Base-by-base conservation (phyloP, 1,140 invertebrate species). In the Ephestia elutella region DNA sequence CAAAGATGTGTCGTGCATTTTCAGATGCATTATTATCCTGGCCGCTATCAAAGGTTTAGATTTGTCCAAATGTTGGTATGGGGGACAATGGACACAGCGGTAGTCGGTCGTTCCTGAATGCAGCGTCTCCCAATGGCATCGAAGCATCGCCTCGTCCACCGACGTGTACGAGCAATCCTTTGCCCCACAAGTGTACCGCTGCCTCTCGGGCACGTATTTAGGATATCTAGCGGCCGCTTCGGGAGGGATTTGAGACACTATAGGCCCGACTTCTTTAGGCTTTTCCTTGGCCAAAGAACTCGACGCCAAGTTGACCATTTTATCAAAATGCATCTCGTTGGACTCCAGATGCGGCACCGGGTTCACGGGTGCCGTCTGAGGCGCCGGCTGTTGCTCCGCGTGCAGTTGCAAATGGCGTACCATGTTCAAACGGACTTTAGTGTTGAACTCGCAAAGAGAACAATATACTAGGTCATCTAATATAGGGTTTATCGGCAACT, bases 251-350 rank as follows among this genome's bases (percentile, higher is more conserved):
- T 59, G 48, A 0, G 70, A 59, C 2, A 66, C 59, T 0, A 48
- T 32, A 0, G 66, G 49, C 9, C 50, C 18, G 10, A 35, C 57
- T 32, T 76, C 70, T 15, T 53, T 25, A 19, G 64, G 68, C 18
- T 48, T 55, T 51, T 69, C 73, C 1, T 82, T 78, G 51, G 89
- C 86, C 64, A 92, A 90, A 0, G 94, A 94, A 74, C 93, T 94
- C 19, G 92, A 92, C 0, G 95, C 94, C 13, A 95, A 85, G 79
- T 96, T 96, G 0, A 92, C 90, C 95, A 96, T 96, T 78, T 94
- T 95, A 73, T 96, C 94, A 75, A 96, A 96, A 91, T 95, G 94
- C 63, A 91, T 92, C 70, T 95, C 94, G 59, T 93, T 94, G 30
- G 92, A 92, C 53, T 94, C 92, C 17, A 95, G 82, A 78, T 93